A percentile compares a stretch with the other conserved stretches of the same genome.
Conservation (phyloP, 2,113 vertebrate species). For the Dinomys branickii region DNA sequence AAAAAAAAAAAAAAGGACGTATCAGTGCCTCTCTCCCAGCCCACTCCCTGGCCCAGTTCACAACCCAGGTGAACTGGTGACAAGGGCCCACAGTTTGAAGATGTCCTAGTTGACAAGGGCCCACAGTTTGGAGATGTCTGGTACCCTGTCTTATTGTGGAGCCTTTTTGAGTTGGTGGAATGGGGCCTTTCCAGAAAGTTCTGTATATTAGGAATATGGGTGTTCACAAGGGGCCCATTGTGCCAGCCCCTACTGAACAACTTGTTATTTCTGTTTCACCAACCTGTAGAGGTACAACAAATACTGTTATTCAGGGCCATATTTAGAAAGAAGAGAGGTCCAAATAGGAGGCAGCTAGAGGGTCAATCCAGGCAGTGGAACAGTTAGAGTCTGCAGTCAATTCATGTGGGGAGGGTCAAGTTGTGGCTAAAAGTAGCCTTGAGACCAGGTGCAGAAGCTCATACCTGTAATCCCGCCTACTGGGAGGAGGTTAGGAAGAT, state of each 20-base stretch:
- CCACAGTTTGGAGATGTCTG: too few relatives aligned
- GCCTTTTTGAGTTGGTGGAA: neutral
- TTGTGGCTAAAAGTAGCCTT: neutral
- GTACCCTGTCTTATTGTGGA: neutral
- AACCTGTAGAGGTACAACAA: neutral
- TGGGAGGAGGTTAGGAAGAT: neutral
- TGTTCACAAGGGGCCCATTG: neutral
- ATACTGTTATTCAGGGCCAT: neutral
- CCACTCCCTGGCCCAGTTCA: neutral
- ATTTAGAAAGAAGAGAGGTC: neutral
- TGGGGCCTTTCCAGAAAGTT: neutral
- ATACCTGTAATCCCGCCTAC: neutral
- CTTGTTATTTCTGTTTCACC: neutral
- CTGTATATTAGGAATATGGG: neutral
- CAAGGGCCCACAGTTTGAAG: accelerated
- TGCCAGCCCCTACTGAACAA: neutral
- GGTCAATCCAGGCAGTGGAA: neutral
- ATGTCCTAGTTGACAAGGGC: accelerated
- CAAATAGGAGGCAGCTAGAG: neutral
- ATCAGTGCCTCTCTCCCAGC: neutral
- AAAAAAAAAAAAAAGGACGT: too few relatives aligned
- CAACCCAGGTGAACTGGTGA: neutral
- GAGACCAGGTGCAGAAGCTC: neutral
- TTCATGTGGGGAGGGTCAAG: neutral
- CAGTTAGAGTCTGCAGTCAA: neutral